phyloP scores from a whole-genome alignment of 2,888 invertebrate genomes.

The Caenorhabditis sp. region DNA sequence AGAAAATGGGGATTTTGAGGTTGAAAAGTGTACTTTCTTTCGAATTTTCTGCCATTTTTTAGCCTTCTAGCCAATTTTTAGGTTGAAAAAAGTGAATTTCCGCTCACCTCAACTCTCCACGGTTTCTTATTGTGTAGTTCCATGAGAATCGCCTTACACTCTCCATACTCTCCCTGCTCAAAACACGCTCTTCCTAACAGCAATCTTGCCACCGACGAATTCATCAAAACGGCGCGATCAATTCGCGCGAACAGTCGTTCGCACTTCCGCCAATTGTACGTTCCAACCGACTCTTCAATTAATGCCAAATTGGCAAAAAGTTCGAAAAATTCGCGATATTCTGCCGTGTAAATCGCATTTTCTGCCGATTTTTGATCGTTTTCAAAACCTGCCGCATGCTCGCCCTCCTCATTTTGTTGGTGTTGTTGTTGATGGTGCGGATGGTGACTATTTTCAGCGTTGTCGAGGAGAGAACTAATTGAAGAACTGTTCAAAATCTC shows the following conservation, averaged over 20 bases:
- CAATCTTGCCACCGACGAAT: constrained; percentile 20
- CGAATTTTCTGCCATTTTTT: neutral
- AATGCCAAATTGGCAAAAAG: constrained; percentile 19
- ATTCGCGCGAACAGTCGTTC: constrained; percentile 15
- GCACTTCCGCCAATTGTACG: constrained; percentile 20
- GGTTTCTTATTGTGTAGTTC: constrained; percentile 13
- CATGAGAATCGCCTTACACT: constrained; percentile 23
- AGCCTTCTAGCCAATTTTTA: too few species aligned
- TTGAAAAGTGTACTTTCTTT: neutral
- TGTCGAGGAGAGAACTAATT: neutral
- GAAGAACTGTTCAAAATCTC: neutral
- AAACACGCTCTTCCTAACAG: constrained; percentile 33
- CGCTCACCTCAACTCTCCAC: constrained; percentile 22
- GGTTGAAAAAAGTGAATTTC: too few species aligned
- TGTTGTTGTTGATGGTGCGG: too few species aligned
- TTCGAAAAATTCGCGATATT: constrained; percentile 15
- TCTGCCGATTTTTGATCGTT: neutral
- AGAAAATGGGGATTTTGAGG: too few species aligned
- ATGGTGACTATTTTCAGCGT: constrained; percentile 1
- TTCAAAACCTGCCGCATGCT: neutral
- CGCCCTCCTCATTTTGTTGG: neutral
- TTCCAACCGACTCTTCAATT: constrained; percentile 27
- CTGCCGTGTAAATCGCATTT: neutral
- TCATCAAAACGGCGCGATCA: constrained; percentile 7
- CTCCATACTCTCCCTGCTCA: constrained; percentile 37